Evolutionary conservation across 1,140 invertebrate species (phyloP), one percentile per base, ranked within the genome.

Genomic region (Drosophila pruinosa): DNA sequence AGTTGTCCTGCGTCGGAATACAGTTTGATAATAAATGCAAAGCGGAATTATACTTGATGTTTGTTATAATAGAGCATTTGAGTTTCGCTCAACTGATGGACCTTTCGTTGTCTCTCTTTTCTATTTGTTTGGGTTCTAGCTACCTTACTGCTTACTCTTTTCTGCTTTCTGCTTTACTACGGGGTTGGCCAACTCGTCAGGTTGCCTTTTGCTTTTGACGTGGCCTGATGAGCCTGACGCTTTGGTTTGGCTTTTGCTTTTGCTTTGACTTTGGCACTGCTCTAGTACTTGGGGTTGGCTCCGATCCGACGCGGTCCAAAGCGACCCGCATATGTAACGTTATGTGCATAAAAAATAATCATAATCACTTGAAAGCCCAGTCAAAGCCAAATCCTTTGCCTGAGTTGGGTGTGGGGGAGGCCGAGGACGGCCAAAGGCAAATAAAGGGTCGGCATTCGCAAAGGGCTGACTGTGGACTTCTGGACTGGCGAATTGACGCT

Each of bases 271-370:
- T 31, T 47, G 22, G 12, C 50, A 14, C 50, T 63, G 50, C 38
- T 19, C 26, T 69, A 19, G 24, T 24, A 24, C n/a, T 63, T 48
- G 61, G 73, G 72, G 61, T 68, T 80, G 75, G 53, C n/a, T n/a
- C n/a, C n/a, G n/a, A n/a, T n/a, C n/a, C n/a, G n/a, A n/a, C n/a
- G n/a, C n/a, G n/a, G n/a, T n/a, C n/a, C n/a, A n/a, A 34, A 10
- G 12, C 31, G 31, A 34, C 57, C 58, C 47, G 68, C 57, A 56
- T 45, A 41, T 75, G 81, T 71, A 70, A 63, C 77, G 81, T 75
- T 86, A 86, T 85, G 81, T 86, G 82, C 77, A 86, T 88, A 86
- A 86, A 86, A 86, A 86, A 86, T 88, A 88, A 88, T 86, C 82
- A 86, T 86, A 86, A 86, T 81, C 82, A 81, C 82, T 86, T 88